Evolutionary conservation across 2,797 vertebrate species (phyloP).

Genomic region (Sebastolobus altivelis): DNA sequence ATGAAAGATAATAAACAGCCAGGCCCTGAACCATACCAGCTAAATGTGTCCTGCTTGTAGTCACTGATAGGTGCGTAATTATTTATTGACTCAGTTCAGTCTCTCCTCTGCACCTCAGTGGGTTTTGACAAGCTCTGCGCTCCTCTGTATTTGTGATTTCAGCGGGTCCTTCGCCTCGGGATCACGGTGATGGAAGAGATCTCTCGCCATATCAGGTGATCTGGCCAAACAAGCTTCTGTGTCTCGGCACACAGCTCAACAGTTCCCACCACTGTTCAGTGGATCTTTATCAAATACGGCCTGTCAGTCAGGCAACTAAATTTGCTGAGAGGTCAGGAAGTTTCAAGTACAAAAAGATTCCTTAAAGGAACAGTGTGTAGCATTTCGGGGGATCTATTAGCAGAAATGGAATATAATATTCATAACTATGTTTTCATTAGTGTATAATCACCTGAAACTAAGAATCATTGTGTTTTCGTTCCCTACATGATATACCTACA

Average conservation of each 20-base stretch:
- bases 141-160: conserved; percentile 84
- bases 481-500: no score
- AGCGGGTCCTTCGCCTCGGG: conserved; percentile 87
- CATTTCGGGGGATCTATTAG: no score
- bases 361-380: neutral
- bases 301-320: conserved; percentile 33
- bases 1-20: conserved; percentile 87
- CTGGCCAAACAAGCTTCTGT: conserved; percentile 91
- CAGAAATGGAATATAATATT: no score
- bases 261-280: conserved; percentile 79
- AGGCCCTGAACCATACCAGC: conserved; percentile 66
- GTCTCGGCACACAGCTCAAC: conserved; percentile 82
- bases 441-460: no score
- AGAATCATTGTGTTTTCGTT: no score
- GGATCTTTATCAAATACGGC: conserved; percentile 35
- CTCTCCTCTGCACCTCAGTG: conserved; percentile 70
- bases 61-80: conserved; percentile 74
- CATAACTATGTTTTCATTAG: no score
- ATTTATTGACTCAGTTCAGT: conserved; percentile 79
- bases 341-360: conserved; percentile 1
- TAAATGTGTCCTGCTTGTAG: conserved; percentile 63
- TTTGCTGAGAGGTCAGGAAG: conserved; percentile 25
- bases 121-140: conserved; percentile 72
- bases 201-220: conserved; percentile 87
- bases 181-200: conserved; percentile 81